A percentile compares a stretch with the other conserved stretches of the same genome.
Evolutionary conservation across 2,113 vertebrate species (phyloP).

Genomic region (Laticauda laticaudata): DNA sequence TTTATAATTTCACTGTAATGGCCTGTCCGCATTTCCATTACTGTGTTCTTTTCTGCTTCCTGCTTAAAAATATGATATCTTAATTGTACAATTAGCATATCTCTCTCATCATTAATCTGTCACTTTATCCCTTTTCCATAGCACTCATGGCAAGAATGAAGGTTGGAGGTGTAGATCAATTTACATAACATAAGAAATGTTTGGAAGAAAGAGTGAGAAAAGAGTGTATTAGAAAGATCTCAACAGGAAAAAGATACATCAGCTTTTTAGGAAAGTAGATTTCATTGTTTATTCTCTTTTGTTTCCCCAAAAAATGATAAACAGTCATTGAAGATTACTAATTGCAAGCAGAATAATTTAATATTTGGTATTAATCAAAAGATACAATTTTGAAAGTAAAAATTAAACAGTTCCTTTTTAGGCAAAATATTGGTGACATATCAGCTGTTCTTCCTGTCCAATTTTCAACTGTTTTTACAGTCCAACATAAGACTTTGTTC

Average conservation of each 20-base stretch:
- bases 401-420: no score
- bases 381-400: neutral
- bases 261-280: neutral
- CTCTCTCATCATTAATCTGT: constrained; percentile 41
- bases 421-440: neutral
- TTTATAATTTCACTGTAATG: constrained; percentile 14
- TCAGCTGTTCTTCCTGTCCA: neutral
- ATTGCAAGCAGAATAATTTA: neutral
- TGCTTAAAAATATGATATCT: constrained; percentile 35
- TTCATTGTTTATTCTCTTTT: neutral
- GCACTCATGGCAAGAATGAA: neutral
- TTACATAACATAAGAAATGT: constrained; percentile 32
- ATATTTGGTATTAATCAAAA: constrained; percentile 2
- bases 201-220: constrained; percentile 49
- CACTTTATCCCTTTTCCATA: constrained; percentile 28
- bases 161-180: constrained; percentile 40
- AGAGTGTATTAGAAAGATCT: constrained; percentile 15
- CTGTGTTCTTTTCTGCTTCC: neutral
- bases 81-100: constrained; percentile 59
- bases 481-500: neutral
- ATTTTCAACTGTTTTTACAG: neutral
- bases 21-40: neutral
- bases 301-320: neutral
- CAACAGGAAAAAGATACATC: neutral
- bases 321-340: neutral